phyloP scores from a whole-genome alignment of 2,113 vertebrate species.

The Promerops cafer region DNA sequence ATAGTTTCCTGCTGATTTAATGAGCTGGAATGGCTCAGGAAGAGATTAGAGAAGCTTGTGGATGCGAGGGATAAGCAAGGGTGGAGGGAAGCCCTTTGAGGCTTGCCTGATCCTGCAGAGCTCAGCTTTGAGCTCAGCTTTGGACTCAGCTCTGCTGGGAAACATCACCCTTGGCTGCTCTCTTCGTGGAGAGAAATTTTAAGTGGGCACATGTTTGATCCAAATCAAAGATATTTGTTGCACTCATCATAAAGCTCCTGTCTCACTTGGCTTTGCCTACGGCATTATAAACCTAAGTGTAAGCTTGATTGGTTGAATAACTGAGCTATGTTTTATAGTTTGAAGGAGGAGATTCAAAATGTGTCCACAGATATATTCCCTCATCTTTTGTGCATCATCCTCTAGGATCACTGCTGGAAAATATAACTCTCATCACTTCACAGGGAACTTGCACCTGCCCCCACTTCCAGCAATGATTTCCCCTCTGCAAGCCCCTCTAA shows the following conservation, averaged over 20 bases:
- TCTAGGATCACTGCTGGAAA: not conserved
- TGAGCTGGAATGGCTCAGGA: not conserved
- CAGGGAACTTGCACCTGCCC: not conserved
- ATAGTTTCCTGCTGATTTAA: not conserved
- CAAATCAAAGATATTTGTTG: not conserved
- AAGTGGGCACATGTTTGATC: not conserved
- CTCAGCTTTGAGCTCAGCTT: not conserved
- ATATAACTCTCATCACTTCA: not conserved
- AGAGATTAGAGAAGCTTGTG: not conserved
- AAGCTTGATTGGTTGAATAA: not conserved
- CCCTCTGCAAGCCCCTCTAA: not conserved
- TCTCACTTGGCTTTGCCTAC: not conserved
- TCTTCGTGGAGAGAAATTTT: not conserved
- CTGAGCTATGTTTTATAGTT: not conserved
- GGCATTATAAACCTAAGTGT: not conserved
- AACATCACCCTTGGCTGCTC: not conserved
- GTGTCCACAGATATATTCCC: too few relatives aligned
- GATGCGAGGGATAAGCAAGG: not conserved
- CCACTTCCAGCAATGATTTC: not conserved
- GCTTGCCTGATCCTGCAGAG: fast-evolving
- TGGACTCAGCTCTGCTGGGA: not conserved
- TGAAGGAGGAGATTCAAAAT: not conserved
- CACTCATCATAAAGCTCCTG: not conserved
- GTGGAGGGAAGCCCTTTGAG: not conserved
- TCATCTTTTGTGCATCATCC: not conserved